Evolutionary conservation across 2,113 vertebrate species (phyloP).

Genomic region (Strix aluco): DNA sequence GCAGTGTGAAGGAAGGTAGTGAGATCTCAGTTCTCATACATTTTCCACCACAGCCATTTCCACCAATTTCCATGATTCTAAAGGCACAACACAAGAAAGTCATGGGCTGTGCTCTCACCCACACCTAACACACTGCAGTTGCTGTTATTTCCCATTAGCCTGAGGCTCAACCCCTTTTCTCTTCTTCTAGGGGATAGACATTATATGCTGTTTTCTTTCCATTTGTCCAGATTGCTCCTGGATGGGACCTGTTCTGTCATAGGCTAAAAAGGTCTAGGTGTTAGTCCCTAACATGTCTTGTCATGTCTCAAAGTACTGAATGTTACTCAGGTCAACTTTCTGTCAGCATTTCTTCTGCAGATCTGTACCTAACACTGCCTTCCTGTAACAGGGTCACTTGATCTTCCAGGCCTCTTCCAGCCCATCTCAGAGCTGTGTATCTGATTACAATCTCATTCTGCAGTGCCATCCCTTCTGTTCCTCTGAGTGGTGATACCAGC

Average conservation of each 20-base stretch:
- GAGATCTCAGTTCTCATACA: not conserved
- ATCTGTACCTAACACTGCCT: fast-evolving
- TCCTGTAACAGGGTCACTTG: not conserved
- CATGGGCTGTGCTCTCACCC: not conserved
- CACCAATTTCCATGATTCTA: not conserved
- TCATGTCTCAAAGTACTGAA: not conserved
- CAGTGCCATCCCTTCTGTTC: not conserved
- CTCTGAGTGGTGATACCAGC: not conserved
- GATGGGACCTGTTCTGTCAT: not conserved
- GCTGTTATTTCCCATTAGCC: not conserved
- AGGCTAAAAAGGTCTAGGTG: not conserved
- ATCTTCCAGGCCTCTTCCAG: not conserved
- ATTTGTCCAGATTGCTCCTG: not conserved
- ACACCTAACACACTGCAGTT: not conserved
- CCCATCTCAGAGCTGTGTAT: not conserved
- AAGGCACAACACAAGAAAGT: not conserved
- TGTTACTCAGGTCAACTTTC: not conserved
- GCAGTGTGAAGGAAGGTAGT: not conserved
- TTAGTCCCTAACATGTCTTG: not conserved
- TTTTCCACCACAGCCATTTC: not conserved
- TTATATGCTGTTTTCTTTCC: not conserved
- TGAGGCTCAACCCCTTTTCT: not conserved
- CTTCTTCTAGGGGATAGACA: not conserved
- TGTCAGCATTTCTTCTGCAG: not conserved
- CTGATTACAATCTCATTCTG: not conserved